Conservation (phyloP, 2,113 vertebrate species). For the Microcebus jonahi region DNA sequence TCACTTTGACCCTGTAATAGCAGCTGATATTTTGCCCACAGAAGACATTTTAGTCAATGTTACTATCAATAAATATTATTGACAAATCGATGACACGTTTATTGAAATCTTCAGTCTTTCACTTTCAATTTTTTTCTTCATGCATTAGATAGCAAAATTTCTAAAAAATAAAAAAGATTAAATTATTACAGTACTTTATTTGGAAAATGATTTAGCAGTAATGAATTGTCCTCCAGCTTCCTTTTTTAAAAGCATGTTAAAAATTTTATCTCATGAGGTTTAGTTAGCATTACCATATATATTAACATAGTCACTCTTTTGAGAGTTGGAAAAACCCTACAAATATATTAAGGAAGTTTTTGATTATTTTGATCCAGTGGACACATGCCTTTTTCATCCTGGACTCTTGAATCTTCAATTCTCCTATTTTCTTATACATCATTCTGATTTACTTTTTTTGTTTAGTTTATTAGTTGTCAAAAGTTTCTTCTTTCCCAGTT, state of each 20-base stretch:
- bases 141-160: neutral
- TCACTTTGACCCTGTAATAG: neutral
- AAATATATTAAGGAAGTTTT: neutral
- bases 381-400: neutral
- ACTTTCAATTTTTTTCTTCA: neutral
- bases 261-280: neutral
- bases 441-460: conserved; percentile 45
- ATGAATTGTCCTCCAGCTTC: neutral
- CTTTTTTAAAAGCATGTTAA: neutral
- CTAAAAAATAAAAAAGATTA: neutral
- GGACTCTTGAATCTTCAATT: neutral
- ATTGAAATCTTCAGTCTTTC: neutral
- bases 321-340: neutral
- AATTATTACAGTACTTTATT: neutral
- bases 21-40: conserved; percentile 3
- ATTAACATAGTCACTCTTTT: neutral
- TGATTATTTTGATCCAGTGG: neutral
- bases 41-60: conserved; percentile 13
- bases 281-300: neutral
- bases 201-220: conserved; percentile 14
- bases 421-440: neutral
- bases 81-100: neutral
- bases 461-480: conserved; percentile 58
- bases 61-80: neutral
- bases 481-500: conserved; percentile 72